A percentile compares a stretch with the other conserved stretches of the same genome.
Evolutionary conservation across 1,140 invertebrate genomes (phyloP).

Genomic region (Drosophila ironensis): DNA sequence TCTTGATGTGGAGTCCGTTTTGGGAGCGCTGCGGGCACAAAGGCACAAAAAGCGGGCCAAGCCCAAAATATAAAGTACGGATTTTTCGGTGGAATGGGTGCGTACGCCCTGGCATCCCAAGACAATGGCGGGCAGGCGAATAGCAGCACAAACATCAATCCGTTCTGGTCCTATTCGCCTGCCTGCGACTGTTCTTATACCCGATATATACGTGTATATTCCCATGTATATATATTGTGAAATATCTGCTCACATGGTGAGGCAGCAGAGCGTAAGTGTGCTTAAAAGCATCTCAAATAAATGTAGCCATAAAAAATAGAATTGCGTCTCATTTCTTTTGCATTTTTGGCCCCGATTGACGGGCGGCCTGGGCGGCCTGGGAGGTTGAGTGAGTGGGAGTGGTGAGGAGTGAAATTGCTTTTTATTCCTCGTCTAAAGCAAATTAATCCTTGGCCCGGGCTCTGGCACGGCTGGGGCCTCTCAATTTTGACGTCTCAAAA

Average conservation of each 20-base stretch:
- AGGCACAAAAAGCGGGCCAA: slow-evolving; percentile 39
- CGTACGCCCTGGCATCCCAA: slow-evolving; percentile 21
- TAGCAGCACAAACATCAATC: slow-evolving; percentile 8
- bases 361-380: not conserved
- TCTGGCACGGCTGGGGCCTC: slow-evolving; percentile 17
- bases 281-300: slow-evolving; percentile 60
- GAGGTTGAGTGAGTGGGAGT: not conserved
- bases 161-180: slow-evolving; percentile 14
- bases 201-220: not conserved
- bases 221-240: slow-evolving; percentile 1
- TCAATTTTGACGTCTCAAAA: slow-evolving; percentile 43
- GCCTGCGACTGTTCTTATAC: not conserved
- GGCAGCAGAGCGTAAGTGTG: slow-evolving; percentile 44
- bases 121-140: not conserved
- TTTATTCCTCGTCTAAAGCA: slow-evolving; percentile 47
- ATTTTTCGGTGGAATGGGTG: not conserved
- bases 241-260: slow-evolving; percentile 15
- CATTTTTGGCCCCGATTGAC: slow-evolving; percentile 20
- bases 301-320: slow-evolving; percentile 54
- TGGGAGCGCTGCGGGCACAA: slow-evolving; percentile 89
- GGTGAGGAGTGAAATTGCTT: slow-evolving; percentile 34
- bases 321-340: slow-evolving; percentile 53
- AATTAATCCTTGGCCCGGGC: slow-evolving; percentile 46
- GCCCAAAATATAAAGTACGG: slow-evolving; percentile 4
- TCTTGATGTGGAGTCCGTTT: slow-evolving; percentile 94